Evolutionary conservation across 1,140 invertebrate genomes (phyloP), one percentile per base, ranked within the genome.

Genomic region (Rhagoletis pomonella): DNA sequence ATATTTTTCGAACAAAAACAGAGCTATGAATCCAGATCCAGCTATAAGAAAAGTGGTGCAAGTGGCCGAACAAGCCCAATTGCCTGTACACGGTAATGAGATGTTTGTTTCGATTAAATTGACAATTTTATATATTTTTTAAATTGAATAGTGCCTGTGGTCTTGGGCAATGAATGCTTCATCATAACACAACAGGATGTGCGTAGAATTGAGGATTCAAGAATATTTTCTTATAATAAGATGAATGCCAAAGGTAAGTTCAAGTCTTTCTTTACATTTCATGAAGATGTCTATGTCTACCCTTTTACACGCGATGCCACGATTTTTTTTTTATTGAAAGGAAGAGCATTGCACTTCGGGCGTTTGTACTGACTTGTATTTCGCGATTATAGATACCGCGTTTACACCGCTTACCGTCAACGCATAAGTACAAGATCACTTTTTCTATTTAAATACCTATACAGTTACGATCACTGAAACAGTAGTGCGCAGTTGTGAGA

Each of bases 171-270:
- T 59, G 89, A 92, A n/a, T 10, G 85, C 64, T 90, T 84, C 19
- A 14, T 90, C 14, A 47, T 91, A 1, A 90, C 88, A 1, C 91
- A 92, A 47, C 91, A 92, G 85, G 90, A 92, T 58, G 64, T 92
- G 0, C 87, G 90, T 1, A 89, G 89, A 39, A 86, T 89, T 17
- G 90, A 91, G 73, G 90, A 92, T 59, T 88, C 86, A 0, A 88
- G 91, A 3, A 6, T 88, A 6, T 42, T 91, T 2, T 89, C 60
- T 47, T 90, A 90, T 19, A 88, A 44, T 60, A 88, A 88, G 2
- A 3, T 90, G 6, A 42, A 19, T n/a, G 9, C 87, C 29, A 88
- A 88, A 60, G 89, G 86, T 42, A 64, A 88, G 2, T 62, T 3
- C n/a, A 62, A 4, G 12, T 62, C 60, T 9, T 62, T 14, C 7